phyloP scores from a whole-genome alignment of 1,140 invertebrate species.

The Lysiphlebus fabarum region DNA sequence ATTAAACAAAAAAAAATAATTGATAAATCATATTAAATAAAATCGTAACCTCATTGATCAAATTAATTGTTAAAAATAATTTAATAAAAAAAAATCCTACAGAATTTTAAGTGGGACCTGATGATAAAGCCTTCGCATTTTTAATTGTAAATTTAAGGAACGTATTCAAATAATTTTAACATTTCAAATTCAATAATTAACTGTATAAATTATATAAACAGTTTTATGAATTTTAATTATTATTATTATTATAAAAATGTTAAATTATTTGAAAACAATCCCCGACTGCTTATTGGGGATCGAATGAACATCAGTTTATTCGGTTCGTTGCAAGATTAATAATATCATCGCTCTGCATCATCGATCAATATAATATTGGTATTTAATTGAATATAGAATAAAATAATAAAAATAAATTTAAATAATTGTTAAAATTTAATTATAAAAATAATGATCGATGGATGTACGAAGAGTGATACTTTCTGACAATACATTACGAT shows the following conservation, averaged over 20 bases:
- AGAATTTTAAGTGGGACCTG: slow-evolving; percentile 24
- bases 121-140: slow-evolving; percentile 40
- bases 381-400: background rate
- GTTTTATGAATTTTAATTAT: slow-evolving; percentile 11
- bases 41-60: background rate
- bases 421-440: slow-evolving; percentile 22
- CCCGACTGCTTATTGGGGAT: slow-evolving; percentile 37
- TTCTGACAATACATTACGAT: slow-evolving; percentile 55
- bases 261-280: slow-evolving; percentile 13
- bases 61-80: background rate
- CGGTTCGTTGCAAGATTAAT: slow-evolving; percentile 34
- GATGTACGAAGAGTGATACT: slow-evolving; percentile 51
- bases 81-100: background rate
- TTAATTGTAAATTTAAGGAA: slow-evolving; percentile 45
- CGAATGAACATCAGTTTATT: slow-evolving; percentile 37
- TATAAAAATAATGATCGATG: slow-evolving; percentile 35
- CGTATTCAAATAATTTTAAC: slow-evolving; percentile 17
- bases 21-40: no score
- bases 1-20: background rate
- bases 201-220: slow-evolving; percentile 5
- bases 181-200: no score
- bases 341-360: slow-evolving; percentile 49
- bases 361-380: slow-evolving; percentile 13
- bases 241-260: background rate
- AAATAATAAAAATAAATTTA: background rate